Evolutionary conservation across 2,113 vertebrate species (phyloP).

Genomic region (Cettia cetti): DNA sequence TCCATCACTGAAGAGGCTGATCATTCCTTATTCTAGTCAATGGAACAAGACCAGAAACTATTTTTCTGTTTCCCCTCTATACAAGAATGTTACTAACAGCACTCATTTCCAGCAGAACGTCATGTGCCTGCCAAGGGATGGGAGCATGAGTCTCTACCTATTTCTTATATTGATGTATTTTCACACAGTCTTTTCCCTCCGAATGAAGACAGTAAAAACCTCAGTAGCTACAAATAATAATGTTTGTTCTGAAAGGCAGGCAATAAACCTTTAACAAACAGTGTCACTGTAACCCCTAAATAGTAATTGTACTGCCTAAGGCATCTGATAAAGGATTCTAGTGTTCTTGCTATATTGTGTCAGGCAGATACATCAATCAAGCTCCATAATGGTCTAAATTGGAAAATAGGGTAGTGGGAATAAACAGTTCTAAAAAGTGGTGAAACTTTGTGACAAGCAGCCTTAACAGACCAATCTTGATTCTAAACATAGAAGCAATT

Average conservation of each 20-base stretch:
- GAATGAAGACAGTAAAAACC: not conserved
- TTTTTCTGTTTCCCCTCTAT: not conserved
- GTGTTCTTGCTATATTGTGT: constrained; percentile 39
- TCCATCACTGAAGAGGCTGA: not conserved
- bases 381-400: constrained; percentile 62
- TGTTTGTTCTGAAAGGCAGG: constrained; percentile 38
- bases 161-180: not conserved
- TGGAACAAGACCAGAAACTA: not conserved
- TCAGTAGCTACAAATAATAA: constrained; percentile 2
- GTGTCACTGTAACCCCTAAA: constrained; percentile 23
- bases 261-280: constrained; percentile 6
- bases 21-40: not conserved
- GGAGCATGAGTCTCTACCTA: not conserved
- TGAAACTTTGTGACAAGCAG: constrained; percentile 71
- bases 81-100: not conserved
- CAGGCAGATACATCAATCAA: constrained; percentile 67
- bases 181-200: not conserved
- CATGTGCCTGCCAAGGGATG: not conserved
- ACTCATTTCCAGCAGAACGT: not conserved
- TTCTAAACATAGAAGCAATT: constrained; percentile 85
- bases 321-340: constrained; percentile 38
- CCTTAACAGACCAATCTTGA: constrained; percentile 75
- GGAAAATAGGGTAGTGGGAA: constrained; percentile 63
- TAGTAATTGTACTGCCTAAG: constrained; percentile 6
- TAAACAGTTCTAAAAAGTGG: constrained; percentile 75